phyloP scores from a whole-genome alignment of 2,797 vertebrate genomes.

The Diceros bicornis region DNA sequence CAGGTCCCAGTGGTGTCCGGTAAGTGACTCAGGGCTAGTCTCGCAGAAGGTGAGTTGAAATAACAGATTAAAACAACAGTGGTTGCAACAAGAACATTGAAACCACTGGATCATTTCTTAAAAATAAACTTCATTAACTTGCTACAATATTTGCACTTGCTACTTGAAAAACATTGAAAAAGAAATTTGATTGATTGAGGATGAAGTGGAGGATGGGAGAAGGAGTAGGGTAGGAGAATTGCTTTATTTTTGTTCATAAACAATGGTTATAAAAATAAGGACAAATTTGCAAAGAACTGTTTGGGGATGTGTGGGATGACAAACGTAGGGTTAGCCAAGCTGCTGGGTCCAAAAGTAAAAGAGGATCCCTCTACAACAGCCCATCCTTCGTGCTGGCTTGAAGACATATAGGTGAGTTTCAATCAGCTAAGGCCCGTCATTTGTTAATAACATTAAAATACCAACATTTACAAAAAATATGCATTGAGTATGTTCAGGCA shows the following conservation, averaged over 20 bases:
- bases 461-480: background rate
- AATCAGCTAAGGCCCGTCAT: background rate
- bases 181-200: background rate
- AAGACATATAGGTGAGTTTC: background rate
- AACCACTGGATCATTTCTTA: background rate
- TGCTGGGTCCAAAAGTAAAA: background rate
- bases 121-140: background rate
- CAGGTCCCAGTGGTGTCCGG: background rate
- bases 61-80: background rate
- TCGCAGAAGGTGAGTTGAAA: background rate
- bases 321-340: background rate
- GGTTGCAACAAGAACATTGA: background rate
- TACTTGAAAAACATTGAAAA: background rate
- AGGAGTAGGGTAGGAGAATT: background rate
- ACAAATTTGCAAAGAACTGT: background rate
- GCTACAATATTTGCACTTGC: background rate
- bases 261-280: background rate
- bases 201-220: background rate
- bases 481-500: background rate
- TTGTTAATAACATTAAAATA: conserved; percentile 51
- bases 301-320: background rate
- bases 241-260: background rate
- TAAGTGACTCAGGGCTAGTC: background rate
- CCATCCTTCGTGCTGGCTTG: background rate
- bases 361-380: background rate